phyloP scores from a whole-genome alignment of 2,888 invertebrate genomes.

The Eupithecia pulchellata region DNA sequence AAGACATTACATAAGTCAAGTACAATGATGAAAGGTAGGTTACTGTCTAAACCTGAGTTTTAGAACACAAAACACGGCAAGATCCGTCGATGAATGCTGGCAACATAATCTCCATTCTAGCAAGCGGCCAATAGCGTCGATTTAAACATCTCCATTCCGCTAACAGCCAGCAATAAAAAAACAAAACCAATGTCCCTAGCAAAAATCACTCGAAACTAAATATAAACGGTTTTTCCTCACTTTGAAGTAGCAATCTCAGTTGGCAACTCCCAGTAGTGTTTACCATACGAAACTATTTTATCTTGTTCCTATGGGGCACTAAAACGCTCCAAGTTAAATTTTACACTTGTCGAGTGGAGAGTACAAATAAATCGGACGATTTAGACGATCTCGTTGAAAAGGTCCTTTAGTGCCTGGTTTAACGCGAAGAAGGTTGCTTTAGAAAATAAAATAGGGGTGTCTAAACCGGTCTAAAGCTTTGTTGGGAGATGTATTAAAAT shows the following conservation, averaged over 20 bases:
- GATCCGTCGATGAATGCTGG: not conserved
- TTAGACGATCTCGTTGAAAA: slow-evolving; percentile 55
- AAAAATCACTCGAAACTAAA: slow-evolving; percentile 32
- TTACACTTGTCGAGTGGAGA: slow-evolving; percentile 61
- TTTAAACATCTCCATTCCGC: not conserved
- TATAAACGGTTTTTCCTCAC: slow-evolving; percentile 37
- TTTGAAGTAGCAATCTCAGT: slow-evolving; percentile 42
- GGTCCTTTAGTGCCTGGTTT: slow-evolving; percentile 41
- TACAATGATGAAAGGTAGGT: too few relatives aligned
- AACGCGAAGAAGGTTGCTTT: slow-evolving; percentile 24
- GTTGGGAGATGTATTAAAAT: not conserved
- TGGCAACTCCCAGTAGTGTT: slow-evolving; percentile 47
- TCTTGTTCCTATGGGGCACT: slow-evolving; percentile 62
- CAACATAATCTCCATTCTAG: not conserved
- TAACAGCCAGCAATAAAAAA: slow-evolving; percentile 29
- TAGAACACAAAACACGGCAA: not conserved
- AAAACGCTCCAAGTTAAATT: slow-evolving; percentile 66
- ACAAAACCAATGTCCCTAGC: slow-evolving; percentile 29
- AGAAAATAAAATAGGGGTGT: slow-evolving; percentile 11
- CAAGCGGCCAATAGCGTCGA: not conserved
- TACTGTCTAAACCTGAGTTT: not conserved
- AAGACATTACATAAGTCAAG: too few relatives aligned
- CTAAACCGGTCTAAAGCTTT: not conserved
- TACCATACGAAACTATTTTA: slow-evolving; percentile 57
- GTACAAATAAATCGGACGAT: slow-evolving; percentile 70